phyloP scores from a whole-genome alignment of 2,113 vertebrate species.

The Tragulus kanchil region DNA sequence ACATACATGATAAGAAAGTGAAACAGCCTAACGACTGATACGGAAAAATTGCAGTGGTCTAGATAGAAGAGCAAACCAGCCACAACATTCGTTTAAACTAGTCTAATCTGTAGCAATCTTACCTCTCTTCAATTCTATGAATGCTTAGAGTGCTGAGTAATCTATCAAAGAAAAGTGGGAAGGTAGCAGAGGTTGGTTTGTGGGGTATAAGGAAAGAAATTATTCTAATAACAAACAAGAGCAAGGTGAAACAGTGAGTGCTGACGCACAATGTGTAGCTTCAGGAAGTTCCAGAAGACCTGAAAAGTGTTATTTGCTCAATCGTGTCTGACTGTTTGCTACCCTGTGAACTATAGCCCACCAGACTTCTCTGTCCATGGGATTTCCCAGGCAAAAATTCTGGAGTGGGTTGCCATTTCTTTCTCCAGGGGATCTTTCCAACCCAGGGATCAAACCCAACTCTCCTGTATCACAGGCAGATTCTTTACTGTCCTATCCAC shows the following conservation, averaged over 20 bases:
- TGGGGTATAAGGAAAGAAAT: background rate
- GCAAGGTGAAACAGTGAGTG: background rate
- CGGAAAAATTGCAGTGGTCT: background rate
- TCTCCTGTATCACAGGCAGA: too few species aligned
- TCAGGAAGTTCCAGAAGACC: background rate
- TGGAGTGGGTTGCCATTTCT: too few species aligned
- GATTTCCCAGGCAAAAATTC: too few species aligned
- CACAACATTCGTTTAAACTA: background rate
- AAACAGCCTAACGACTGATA: background rate
- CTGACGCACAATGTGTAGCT: background rate
- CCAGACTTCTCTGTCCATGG: too few species aligned
- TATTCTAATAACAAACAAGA: background rate
- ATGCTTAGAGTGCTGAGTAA: background rate
- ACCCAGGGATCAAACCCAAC: too few species aligned
- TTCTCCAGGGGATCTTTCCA: too few species aligned
- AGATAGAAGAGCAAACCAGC: background rate
- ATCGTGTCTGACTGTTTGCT: too few species aligned
- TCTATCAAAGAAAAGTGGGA: background rate
- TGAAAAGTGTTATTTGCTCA: too few species aligned
- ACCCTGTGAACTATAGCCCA: too few species aligned
- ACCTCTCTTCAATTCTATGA: background rate
- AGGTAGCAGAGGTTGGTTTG: background rate
- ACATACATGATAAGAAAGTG: background rate
- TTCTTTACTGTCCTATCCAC: too few species aligned
- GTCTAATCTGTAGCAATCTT: background rate